Conservation (phyloP, 2,113 vertebrate species). For the Shinisaurus crocodilurus region DNA sequence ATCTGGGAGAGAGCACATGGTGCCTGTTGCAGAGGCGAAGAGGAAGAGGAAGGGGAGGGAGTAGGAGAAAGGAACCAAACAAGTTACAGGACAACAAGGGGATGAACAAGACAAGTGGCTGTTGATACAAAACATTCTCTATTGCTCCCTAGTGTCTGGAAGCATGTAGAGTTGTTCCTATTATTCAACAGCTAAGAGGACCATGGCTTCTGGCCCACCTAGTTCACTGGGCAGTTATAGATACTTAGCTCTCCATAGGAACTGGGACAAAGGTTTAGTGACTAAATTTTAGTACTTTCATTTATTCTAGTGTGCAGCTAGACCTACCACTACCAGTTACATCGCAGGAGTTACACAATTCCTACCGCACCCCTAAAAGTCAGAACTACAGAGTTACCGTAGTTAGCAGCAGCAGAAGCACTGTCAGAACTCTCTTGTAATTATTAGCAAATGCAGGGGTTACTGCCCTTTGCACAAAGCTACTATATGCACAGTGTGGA, state of each 20-base stretch:
- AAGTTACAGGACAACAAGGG: no score
- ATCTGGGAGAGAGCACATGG: no score
- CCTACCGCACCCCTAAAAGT: neutral
- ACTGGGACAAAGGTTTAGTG: neutral
- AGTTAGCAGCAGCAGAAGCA: conserved; percentile 42
- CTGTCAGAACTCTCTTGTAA: conserved; percentile 41
- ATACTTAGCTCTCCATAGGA: neutral
- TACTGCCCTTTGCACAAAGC: conserved; percentile 56
- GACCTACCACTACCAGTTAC: conserved; percentile 59
- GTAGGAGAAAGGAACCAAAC: no score
- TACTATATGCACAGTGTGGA: conserved; percentile 64
- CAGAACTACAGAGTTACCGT: conserved; percentile 23
- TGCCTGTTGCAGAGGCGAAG: no score
- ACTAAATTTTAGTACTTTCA: neutral
- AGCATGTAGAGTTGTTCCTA: no score
- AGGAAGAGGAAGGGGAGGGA: no score
- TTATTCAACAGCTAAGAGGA: no score
- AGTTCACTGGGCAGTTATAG: conserved; percentile 10
- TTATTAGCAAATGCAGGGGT: neutral
- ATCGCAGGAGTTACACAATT: conserved; percentile 31
- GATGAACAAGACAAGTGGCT: no score
- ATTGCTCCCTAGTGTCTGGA: no score
- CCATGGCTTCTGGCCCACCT: neutral
- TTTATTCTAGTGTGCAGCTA: conserved; percentile 31
- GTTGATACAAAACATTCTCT: no score